Evolutionary conservation across 2,888 invertebrate genomes (phyloP), one percentile per base, ranked within the genome.

Genomic region (Zygaena filipendulae): DNA sequence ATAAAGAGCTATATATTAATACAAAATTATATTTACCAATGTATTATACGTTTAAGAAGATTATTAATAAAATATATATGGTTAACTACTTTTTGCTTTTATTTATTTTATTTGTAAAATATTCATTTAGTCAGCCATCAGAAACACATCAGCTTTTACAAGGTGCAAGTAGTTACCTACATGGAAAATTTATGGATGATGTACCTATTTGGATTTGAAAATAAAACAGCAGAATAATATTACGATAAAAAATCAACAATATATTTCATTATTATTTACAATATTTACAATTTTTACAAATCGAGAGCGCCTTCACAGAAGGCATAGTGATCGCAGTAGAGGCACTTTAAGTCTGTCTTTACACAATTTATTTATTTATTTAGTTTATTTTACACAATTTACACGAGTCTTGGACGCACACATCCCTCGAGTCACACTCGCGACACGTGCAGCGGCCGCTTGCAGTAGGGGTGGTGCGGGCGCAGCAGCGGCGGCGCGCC

Each of bases 251-350:
- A 72, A 62, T 66, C 74, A 79, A 77, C 70, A 62, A 50, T 71
- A 55, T 74, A 68, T 58, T 62, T n/a, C n/a, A 40, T 49, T 45
- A 49, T 52, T 57, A 61, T 64, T 58, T 63, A 70, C 64, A 67
- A 34, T 70, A 71, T 74, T 63, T 72, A 75, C 74, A 74, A 40
- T 58, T 52, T 67, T 46, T 64, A 59, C 62, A 67, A 33, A 38
- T 53, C 67, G 68, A 67, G 68, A 63, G 43, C 46, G 50, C 77
- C 77, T 79, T 77, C 77, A 77, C 77, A 58, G 77, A 79, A 77
- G 77, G 74, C 67, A 74, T 46, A 47, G 33, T n/a, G n/a, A n/a
- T n/a, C n/a, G n/a, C n/a, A 36, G 34, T 23, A 32, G 12, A 49
- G 52, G 47, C 53, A 59, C 57, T 54, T 45, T 40, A 23, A 35